Percentiles rank a stretch among this genome's conserved stretches.
These are phyloP conservation scores for Sylvia borin DNA, from an alignment of 2,797 vertebrate species.

Conservation along the genomic window DNA sequence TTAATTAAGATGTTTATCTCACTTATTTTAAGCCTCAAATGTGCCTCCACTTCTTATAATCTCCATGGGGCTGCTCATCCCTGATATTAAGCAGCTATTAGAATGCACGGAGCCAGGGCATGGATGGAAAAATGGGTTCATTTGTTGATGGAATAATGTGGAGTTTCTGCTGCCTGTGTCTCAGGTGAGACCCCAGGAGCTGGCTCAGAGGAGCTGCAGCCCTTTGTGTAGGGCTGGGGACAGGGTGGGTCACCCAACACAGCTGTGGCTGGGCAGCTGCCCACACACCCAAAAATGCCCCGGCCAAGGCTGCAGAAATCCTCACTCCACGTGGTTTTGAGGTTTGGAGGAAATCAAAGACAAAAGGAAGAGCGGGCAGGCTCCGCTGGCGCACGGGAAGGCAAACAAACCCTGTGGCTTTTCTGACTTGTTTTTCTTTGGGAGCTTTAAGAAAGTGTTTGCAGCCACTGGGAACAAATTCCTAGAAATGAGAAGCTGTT, in stretches of 20 bases:
- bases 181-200: background rate
- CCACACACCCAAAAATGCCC: background rate
- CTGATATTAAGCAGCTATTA: background rate
- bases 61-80: background rate
- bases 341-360: conserved; percentile 51
- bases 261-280: background rate
- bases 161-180: background rate
- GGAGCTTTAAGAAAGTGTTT: background rate
- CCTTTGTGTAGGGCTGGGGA: background rate
- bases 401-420: conserved; percentile 49
- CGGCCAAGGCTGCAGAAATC: background rate
- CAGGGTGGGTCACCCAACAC: background rate
- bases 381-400: background rate
- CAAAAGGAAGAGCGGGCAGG: conserved; percentile 38
- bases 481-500: conserved; percentile 41
- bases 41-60: background rate
- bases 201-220: background rate
- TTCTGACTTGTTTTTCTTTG: conserved; percentile 33
- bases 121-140: background rate
- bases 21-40: background rate
- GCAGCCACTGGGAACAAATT: background rate
- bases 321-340: background rate
- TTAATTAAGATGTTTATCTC: conserved; percentile 17
- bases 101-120: background rate
- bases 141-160: background rate